A percentile compares a stretch with the other conserved stretches of the same genome.
phyloP scores from a whole-genome alignment of 2,888 invertebrate genomes.

The Eulithis testata region DNA sequence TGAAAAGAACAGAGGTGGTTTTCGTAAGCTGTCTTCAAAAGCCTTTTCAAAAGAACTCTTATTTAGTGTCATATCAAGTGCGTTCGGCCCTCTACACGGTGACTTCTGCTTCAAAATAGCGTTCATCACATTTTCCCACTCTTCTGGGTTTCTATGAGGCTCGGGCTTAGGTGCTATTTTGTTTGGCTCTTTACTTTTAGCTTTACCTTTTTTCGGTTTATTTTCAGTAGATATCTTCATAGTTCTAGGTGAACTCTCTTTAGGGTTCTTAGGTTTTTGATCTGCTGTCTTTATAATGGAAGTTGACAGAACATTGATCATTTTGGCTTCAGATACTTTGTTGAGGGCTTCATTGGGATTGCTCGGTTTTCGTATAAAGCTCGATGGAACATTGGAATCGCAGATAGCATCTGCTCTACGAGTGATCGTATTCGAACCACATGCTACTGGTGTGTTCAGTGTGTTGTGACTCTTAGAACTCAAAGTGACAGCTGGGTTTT shows the following conservation, averaged over 20 bases:
- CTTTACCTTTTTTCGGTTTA: slow-evolving; percentile 29
- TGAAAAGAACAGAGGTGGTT: slow-evolving; percentile 36
- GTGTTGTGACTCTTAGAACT: background rate
- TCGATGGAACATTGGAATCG: slow-evolving; percentile 5
- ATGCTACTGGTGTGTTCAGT: slow-evolving; percentile 8
- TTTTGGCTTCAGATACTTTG: slow-evolving; percentile 24
- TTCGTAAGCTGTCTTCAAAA: slow-evolving; percentile 46
- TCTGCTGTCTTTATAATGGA: slow-evolving; percentile 32
- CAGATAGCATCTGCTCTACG: slow-evolving; percentile 7
- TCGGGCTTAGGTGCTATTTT: slow-evolving; percentile 26
- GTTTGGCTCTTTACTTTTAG: slow-evolving; percentile 24
- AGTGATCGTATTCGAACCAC: background rate
- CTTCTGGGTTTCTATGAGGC: slow-evolving; percentile 39
- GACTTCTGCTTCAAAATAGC: slow-evolving; percentile 70
- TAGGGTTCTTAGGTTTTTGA: slow-evolving; percentile 14
- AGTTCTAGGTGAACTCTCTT: slow-evolving; percentile 6
- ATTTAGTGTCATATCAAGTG: slow-evolving; percentile 64
- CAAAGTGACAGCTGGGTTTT: background rate
- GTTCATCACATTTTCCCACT: slow-evolving; percentile 73
- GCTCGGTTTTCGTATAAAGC: background rate
- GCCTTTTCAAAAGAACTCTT: slow-evolving; percentile 55
- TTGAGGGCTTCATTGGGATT: slow-evolving; percentile 7
- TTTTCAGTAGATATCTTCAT: slow-evolving; percentile 18
- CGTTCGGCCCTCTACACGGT: slow-evolving; percentile 67
- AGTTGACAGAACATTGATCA: slow-evolving; percentile 36